Conservation (phyloP, 2,888 invertebrate species). For the Agonopterix arenella region DNA sequence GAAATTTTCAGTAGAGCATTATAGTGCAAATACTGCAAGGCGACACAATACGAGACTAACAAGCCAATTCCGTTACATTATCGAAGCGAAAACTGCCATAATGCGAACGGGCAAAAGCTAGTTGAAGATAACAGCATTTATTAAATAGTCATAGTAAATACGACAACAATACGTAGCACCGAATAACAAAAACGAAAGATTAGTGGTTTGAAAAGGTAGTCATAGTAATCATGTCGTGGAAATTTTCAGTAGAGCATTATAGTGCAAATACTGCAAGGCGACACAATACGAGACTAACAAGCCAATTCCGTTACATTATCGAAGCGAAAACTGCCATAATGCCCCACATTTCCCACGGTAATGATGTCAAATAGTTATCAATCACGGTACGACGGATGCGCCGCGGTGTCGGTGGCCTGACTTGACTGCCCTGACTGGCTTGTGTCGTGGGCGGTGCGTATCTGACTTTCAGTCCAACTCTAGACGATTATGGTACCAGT, state of each 20-base stretch:
- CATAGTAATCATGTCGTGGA: too few species aligned
- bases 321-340: slow-evolving; percentile 4
- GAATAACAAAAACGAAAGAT: too few species aligned
- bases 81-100: slow-evolving; percentile 1
- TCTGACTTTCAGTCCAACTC: background rate
- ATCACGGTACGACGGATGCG: slow-evolving; percentile 65
- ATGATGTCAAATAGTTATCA: slow-evolving; percentile 69
- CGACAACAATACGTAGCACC: too few species aligned
- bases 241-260: too few species aligned
- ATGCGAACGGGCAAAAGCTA: too few species aligned
- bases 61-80: background rate
- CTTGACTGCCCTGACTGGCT: background rate
- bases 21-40: too few species aligned
- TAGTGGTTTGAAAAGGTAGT: too few species aligned
- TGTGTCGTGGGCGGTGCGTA: slow-evolving; percentile 39
- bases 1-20: too few species aligned
- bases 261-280: too few species aligned
- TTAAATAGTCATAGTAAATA: too few species aligned
- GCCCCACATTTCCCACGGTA: slow-evolving; percentile 61
- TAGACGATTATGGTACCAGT: too few species aligned
- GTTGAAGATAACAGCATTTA: too few species aligned
- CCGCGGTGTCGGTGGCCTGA: slow-evolving; percentile 43
- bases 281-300: slow-evolving; percentile 10
- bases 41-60: slow-evolving; percentile 10
- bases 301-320: background rate